A percentile compares a stretch with the other conserved stretches of the same genome.
Conservation (phyloP, 2,113 vertebrate genomes). For the Siniperca knerii region DNA sequence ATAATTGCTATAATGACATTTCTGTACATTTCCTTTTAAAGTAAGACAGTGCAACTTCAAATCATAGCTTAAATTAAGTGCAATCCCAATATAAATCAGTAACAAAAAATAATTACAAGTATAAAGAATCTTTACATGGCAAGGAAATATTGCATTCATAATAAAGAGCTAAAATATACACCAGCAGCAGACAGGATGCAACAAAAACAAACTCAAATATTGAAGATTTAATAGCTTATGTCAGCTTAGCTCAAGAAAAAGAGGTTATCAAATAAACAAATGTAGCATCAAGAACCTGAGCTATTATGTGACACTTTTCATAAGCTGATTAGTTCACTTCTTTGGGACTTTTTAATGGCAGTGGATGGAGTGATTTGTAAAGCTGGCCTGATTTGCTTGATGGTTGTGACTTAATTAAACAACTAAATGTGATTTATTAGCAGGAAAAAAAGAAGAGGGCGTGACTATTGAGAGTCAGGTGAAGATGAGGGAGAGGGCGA, state of each 20-base stretch:
- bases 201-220: conserved; percentile 19
- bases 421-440: conserved; percentile 35
- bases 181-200: conserved; percentile 32
- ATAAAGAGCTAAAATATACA: conserved; percentile 44
- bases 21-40: conserved; percentile 46
- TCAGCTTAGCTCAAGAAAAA: conserved; percentile 22
- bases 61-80: conserved; percentile 36
- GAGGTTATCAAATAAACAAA: conserved; percentile 13
- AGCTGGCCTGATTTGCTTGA: conserved; percentile 49
- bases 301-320: background rate
- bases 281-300: background rate
- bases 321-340: conserved; percentile 3
- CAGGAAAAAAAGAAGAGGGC: conserved; percentile 42
- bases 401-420: conserved; percentile 8
- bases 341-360: conserved; percentile 61
- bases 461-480: conserved; percentile 76
- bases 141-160: conserved; percentile 35
- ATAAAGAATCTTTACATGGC: conserved; percentile 40
- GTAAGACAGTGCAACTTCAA: conserved; percentile 40
- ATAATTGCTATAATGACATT: conserved; percentile 15
- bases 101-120: conserved; percentile 42
- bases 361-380: conserved; percentile 68
- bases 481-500: conserved; percentile 78
- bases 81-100: conserved; percentile 28
- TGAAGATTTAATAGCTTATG: conserved; percentile 4